A percentile compares a stretch with the other conserved stretches of the same genome.
Conservation (phyloP, 2,888 invertebrate genomes). For the Digitonthophagus gazella region DNA sequence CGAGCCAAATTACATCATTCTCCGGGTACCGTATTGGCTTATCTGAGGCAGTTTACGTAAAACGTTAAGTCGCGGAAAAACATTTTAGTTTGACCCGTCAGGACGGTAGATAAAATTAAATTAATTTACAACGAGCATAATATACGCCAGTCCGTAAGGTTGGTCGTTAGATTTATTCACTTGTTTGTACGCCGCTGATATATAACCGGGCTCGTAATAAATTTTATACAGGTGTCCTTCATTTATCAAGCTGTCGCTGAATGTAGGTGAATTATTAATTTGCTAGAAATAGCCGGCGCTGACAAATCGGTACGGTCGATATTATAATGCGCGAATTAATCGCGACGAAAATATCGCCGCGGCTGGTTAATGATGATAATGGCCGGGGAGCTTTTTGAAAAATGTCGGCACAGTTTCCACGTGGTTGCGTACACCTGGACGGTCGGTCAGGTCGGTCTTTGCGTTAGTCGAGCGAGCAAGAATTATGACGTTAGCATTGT, state of each 20-base stretch:
- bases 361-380: not conserved
- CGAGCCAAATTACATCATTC: not conserved
- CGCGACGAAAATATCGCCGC: not conserved
- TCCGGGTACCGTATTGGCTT: not conserved
- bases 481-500: constrained; percentile 47
- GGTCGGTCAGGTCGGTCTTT: constrained; percentile 24
- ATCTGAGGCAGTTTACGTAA: not conserved
- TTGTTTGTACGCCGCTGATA: constrained; percentile 6
- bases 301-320: not conserved
- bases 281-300: not conserved
- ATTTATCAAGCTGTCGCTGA: constrained; percentile 10
- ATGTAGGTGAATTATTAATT: constrained; percentile 11
- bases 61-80: not conserved
- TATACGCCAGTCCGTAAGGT: not conserved
- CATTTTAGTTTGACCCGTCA: not conserved
- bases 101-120: not conserved
- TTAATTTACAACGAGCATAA: not conserved
- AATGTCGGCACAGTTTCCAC: not conserved
- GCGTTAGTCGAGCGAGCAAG: constrained; percentile 44
- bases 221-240: constrained; percentile 14
- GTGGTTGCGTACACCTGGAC: constrained; percentile 36
- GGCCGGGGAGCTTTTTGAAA: constrained; percentile 3
- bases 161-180: constrained; percentile 6
- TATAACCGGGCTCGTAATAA: constrained; percentile 5
- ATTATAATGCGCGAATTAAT: not conserved